These are phyloP conservation scores for Megaceryle maxima DNA, from an alignment of 2,113 vertebrate species.

Conservation along the genomic window DNA sequence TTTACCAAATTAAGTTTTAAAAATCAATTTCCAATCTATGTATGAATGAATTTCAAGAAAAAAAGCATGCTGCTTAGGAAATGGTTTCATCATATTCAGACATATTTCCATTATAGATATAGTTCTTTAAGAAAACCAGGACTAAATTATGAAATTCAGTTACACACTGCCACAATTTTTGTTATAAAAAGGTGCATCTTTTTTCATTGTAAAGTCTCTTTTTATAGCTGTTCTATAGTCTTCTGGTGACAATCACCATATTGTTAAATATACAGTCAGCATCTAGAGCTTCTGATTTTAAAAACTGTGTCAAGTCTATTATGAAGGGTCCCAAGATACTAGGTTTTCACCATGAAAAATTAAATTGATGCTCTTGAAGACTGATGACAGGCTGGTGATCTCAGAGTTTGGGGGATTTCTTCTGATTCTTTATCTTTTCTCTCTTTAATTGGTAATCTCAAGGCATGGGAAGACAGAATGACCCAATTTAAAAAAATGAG, in stretches of 20 bases:
- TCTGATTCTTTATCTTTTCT: background rate
- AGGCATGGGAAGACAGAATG: conserved; percentile 34
- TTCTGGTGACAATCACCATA: background rate
- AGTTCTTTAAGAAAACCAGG: background rate
- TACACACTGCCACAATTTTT: background rate
- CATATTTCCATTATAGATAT: background rate
- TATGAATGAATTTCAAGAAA: background rate
- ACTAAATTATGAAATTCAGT: background rate
- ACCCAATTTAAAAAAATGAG: conserved; percentile 61
- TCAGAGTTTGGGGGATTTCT: conserved; percentile 4
- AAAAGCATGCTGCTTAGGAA: background rate
- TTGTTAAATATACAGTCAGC: background rate
- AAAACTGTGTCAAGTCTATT: conserved; percentile 31
- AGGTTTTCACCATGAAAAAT: conserved; percentile 1
- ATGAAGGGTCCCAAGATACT: background rate
- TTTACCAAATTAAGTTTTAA: background rate
- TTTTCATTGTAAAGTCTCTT: background rate
- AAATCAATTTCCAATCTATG: background rate
- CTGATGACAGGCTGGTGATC: background rate
- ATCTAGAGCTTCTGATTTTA: background rate
- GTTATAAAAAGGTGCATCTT: background rate
- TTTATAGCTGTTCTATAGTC: background rate
- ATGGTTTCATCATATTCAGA: background rate
- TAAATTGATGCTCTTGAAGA: background rate
- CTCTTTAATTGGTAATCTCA: conserved; percentile 56